phyloP scores from a whole-genome alignment of 2,888 invertebrate genomes.

The Adelphocoris suturalis region DNA sequence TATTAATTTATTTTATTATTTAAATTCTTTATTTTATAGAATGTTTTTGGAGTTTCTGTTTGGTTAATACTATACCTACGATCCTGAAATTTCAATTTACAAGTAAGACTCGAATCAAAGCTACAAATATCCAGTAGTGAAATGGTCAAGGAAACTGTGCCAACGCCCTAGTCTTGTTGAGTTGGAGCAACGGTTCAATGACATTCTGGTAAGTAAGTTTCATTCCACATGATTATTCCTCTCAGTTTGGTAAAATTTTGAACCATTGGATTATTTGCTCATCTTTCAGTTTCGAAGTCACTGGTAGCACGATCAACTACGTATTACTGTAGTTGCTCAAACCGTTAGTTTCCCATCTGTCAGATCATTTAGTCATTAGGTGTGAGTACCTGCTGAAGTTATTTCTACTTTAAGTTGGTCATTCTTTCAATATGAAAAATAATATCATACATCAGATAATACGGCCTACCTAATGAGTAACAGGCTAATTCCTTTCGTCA shows the following conservation, averaged over 20 bases:
- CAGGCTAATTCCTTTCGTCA: too few species aligned
- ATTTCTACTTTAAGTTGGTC: too few species aligned
- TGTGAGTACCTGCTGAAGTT: too few species aligned
- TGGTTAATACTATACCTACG: too few species aligned
- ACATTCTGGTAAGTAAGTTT: not conserved
- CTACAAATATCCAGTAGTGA: too few species aligned
- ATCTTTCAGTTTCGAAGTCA: not conserved
- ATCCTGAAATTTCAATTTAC: too few species aligned
- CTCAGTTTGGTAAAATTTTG: not conserved
- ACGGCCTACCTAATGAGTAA: too few species aligned
- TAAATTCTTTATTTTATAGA: not conserved
- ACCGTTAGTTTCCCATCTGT: not conserved
- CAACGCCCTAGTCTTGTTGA: constrained; percentile 28
- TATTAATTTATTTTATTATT: not conserved
- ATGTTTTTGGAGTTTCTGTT: not conserved
- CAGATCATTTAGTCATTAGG: too few species aligned
- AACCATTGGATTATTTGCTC: not conserved
- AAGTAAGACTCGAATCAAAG: too few species aligned
- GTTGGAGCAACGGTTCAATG: constrained; percentile 29
- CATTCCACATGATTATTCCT: not conserved
- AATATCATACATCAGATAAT: too few species aligned
- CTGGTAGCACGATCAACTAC: too few species aligned
- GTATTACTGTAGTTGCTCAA: not conserved
- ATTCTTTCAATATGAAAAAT: too few species aligned
- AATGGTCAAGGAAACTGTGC: not conserved